Evolutionary conservation across 2,888 invertebrate species (phyloP), one percentile per base, ranked within the genome.

Genomic region (Cremastinae sp.): DNA sequence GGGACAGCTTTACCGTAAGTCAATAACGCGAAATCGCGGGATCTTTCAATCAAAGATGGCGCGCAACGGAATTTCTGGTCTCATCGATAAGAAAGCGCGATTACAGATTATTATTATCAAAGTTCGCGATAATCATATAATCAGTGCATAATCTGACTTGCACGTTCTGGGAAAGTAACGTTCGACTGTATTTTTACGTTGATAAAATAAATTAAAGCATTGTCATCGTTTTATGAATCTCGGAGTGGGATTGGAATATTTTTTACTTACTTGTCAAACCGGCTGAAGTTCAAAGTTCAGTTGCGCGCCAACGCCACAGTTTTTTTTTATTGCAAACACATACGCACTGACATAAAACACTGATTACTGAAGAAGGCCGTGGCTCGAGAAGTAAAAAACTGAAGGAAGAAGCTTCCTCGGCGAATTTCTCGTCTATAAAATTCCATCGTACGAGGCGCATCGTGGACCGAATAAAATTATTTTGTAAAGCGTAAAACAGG

Each of bases 281-380:
- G 80, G 71, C 58, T 78, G 66, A 77, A 78, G 80, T 73, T 59
- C 77, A 69, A 76, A 73, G 76, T 56, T 43, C 74, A 53, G 9
- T 12, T 22, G 16, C 55, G 16, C 47, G 39, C 20, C 41, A 39
- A 37, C 28, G 41, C 14, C 62, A 51, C 41, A 28, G 56, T 59
- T 74, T 35, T 16, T 47, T 49, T 45, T 43, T 7, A 4, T 41
- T 41, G 41, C 12, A n/a, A 35, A 12, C 16, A 20, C 10, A 51
- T 16, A 28, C 51, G 12, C 37, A 49, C 18, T 16, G 22, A 41
- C 35, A 41, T 18, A 43, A 9, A 53, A 22, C 41, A n/a, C 22
- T 4, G 37, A 70, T 39, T 62, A 49, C 53, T 37, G 16, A 56
- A 49, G 39, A 47, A 10, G 55, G 12, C 56, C 28, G 45, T 56